phyloP scores from a whole-genome alignment of 1,140 invertebrate species.

The Drosophila ananassae region DNA sequence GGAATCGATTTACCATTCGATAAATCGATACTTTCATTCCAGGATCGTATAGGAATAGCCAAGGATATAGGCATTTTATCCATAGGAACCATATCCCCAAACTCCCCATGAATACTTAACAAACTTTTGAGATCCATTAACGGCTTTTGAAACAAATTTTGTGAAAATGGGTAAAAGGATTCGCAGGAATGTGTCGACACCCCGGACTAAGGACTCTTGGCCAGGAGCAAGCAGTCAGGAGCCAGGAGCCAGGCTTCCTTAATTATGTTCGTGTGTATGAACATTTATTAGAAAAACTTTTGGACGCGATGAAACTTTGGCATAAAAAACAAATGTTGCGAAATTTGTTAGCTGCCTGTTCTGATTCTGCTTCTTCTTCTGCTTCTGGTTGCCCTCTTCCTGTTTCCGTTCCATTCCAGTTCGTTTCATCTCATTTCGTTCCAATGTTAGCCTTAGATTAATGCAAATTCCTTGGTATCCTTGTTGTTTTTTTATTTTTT shows the following conservation, averaged over 20 bases:
- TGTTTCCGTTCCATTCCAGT: slow-evolving; percentile 24
- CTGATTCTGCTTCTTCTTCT: background rate
- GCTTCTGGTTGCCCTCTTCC: background rate
- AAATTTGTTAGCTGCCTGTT: slow-evolving; percentile 5
- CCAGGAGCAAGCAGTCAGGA: background rate
- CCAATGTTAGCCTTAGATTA: slow-evolving; percentile 25
- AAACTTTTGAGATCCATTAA: too few species aligned
- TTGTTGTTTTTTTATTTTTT: slow-evolving; percentile 15
- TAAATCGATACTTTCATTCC: too few species aligned
- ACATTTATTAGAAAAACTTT: slow-evolving; percentile 32
- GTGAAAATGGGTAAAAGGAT: background rate
- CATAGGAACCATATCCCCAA: too few species aligned
- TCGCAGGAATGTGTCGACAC: slow-evolving; percentile 1
- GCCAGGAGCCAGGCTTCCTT: background rate
- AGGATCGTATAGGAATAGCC: too few species aligned
- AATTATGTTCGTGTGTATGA: slow-evolving; percentile 39
- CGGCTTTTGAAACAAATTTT: too few species aligned
- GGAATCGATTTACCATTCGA: too few species aligned
- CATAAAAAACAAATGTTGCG: slow-evolving; percentile 41
- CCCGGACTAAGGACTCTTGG: background rate
- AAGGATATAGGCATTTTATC: too few species aligned
- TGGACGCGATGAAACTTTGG: slow-evolving; percentile 18
- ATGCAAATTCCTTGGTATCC: slow-evolving; percentile 30
- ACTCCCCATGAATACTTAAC: too few species aligned
- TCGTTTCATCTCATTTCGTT: slow-evolving; percentile 39